Base-by-base conservation (phyloP, 1,140 invertebrate species). In the Aphidius gifuensis region DNA sequence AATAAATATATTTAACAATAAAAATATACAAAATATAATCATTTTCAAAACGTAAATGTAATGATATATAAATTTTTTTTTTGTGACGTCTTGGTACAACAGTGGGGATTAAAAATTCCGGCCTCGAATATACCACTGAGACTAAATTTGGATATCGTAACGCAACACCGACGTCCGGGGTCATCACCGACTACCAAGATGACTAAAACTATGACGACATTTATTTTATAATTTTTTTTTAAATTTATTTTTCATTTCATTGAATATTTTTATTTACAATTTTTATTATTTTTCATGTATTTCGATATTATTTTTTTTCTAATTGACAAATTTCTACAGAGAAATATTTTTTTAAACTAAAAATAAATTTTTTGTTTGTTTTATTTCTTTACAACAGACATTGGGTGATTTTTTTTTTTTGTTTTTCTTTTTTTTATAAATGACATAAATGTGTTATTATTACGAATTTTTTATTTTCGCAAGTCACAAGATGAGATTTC, bases 111-210 rank as follows among this genome's bases (percentile, higher is more conserved):
- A 44, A 8, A 44, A 44, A 7, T 4, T 16, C n/a, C 8, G 23
- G 23, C 23, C 23, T 32, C 23, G 23, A 32, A 32, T 51, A 75
- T 65, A 70, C 64, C 69, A 70, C 23, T 71, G 76, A 74, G 75
- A 73, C 79, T 81, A 81, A 81, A 81, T 81, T 81, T 80, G 78
- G 78, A 69, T 77, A 80, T 75, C 70, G 79, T 80, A 81, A 80
- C 76, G 77, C 75, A 80, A 81, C 79, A 80, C 78, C 79, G 71
- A 74, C 72, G 71, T 68, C 70, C 68, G 9, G 42, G 48, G 48
- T 63, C 59, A 61, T 61, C 46, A 54, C 44, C 46, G 54, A 50
- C 38, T 38, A 40, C 51, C 38, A 53, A n/a, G 16, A 55, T 43
- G 40, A 55, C 39, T 38, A 44, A 53, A 23, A 40, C 11, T 9